Conservation (phyloP, 2,888 invertebrate species). For the Thyatira batis region DNA sequence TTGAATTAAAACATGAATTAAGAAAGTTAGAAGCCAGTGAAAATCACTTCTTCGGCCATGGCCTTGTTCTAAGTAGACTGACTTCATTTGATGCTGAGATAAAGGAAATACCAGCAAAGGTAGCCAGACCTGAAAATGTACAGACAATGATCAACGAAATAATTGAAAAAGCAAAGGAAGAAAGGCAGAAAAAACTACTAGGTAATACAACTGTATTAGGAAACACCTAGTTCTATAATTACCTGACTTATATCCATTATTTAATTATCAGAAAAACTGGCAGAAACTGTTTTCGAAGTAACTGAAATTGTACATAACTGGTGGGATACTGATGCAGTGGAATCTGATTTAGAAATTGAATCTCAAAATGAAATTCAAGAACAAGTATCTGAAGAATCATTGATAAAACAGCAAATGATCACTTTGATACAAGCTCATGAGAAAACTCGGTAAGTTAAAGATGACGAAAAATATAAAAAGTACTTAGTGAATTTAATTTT, state of each 20-base stretch:
- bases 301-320: neutral
- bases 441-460: slow-evolving; percentile 45
- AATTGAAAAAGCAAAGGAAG: slow-evolving; percentile 35
- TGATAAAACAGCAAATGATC: slow-evolving; percentile 34
- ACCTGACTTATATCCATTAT: neutral
- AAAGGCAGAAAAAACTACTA: slow-evolving; percentile 18
- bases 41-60: slow-evolving; percentile 46
- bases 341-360: neutral
- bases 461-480: neutral
- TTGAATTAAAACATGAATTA: slow-evolving; percentile 56
- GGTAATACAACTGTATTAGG: no score
- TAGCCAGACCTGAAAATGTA: slow-evolving; percentile 35
- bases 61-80: slow-evolving; percentile 41
- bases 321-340: neutral
- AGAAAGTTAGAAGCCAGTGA: slow-evolving; percentile 50
- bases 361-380: slow-evolving; percentile 12
- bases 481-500: neutral
- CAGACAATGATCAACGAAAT: slow-evolving; percentile 34
- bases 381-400: slow-evolving; percentile 43
- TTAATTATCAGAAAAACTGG: neutral
- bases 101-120: slow-evolving; percentile 30
- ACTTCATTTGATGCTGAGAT: slow-evolving; percentile 51
- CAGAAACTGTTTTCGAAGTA: slow-evolving; percentile 14
- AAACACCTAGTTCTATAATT: neutral
- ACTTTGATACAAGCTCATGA: slow-evolving; percentile 62